Evolutionary conservation across 2,113 vertebrate genomes (phyloP).

Genomic region (Rhea americana): DNA sequence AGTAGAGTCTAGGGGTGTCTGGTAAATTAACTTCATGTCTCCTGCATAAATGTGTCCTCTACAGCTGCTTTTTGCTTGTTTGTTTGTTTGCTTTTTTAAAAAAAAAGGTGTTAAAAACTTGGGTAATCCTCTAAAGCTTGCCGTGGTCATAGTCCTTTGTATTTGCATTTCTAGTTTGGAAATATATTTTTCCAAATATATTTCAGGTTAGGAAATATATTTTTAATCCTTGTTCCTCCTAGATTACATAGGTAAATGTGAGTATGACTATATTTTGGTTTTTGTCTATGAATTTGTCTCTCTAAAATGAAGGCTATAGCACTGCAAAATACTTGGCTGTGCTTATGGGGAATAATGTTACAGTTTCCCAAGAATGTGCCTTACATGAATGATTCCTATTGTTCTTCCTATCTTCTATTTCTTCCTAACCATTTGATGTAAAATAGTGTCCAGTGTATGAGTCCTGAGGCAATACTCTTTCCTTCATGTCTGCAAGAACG

Average conservation of each 20-base stretch:
- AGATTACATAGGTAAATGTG: neutral
- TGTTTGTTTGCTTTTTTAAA: neutral
- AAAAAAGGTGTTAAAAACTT: neutral
- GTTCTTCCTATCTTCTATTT: neutral
- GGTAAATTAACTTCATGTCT: neutral
- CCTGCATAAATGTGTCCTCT: neutral
- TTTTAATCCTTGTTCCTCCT: neutral
- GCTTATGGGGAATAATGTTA: neutral
- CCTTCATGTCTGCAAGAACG: neutral
- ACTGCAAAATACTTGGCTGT: neutral
- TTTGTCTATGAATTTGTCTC: neutral
- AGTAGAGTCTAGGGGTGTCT: neutral
- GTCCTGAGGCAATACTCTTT: neutral
- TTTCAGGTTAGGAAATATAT: neutral
- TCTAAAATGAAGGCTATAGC: neutral
- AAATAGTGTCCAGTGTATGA: neutral
- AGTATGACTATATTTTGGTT: neutral
- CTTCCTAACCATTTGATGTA: neutral
- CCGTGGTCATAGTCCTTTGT: neutral
- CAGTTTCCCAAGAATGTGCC: neutral
- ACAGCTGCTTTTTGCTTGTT: neutral
- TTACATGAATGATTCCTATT: neutral
- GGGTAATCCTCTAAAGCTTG: neutral
- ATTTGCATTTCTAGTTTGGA: neutral
- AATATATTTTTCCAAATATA: no score